These are phyloP conservation scores for Cyphomyrmex costatus DNA, from an alignment of 1,140 invertebrate species.

Conservation along the genomic window DNA sequence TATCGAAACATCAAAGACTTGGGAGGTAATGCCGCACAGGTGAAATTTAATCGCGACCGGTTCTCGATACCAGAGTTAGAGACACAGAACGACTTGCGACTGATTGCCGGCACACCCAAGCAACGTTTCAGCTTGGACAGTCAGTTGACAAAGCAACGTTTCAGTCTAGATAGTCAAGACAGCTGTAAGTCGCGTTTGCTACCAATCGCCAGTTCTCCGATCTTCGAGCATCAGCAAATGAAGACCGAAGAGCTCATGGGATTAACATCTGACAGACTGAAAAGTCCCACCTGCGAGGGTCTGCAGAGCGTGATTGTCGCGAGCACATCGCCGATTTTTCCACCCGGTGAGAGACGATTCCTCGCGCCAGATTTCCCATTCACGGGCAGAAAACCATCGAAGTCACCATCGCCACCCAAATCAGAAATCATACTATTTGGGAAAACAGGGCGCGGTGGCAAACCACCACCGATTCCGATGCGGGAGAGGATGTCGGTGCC, in stretches of 20 bases:
- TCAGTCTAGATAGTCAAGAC: conserved; percentile 77
- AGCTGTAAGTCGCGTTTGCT: conserved; percentile 79
- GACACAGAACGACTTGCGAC: conserved; percentile 82
- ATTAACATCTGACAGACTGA: conserved; percentile 46
- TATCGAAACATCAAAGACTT: conserved; percentile 68
- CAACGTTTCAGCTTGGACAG: conserved; percentile 84
- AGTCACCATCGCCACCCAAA: conserved; percentile 29
- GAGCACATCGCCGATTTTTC: conserved; percentile 81
- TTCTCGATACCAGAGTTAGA: conserved; percentile 84
- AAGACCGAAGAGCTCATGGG: conserved; percentile 61
- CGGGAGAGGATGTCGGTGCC: conserved; percentile 84
- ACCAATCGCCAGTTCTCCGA: conserved; percentile 83
- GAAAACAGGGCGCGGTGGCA: conserved; percentile 5
- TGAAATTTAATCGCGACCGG: conserved; percentile 82
- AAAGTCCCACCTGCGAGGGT: conserved; percentile 75
- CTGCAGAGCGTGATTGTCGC: conserved; percentile 80
- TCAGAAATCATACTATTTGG: conserved; percentile 1
- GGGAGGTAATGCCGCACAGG: conserved; percentile 57
- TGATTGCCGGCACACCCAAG: conserved; percentile 83
- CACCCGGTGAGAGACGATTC: conserved; percentile 74
- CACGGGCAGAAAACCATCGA: conserved; percentile 3
- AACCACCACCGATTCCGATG: conserved; percentile 56
- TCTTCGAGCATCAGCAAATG: conserved; percentile 78
- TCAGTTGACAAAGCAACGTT: conserved; percentile 83
- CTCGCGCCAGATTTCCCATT: conserved; percentile 65